phyloP scores from a whole-genome alignment of 37 sponge, comb jelly and placozoan genomes.

The Axinella damicornis region DNA sequence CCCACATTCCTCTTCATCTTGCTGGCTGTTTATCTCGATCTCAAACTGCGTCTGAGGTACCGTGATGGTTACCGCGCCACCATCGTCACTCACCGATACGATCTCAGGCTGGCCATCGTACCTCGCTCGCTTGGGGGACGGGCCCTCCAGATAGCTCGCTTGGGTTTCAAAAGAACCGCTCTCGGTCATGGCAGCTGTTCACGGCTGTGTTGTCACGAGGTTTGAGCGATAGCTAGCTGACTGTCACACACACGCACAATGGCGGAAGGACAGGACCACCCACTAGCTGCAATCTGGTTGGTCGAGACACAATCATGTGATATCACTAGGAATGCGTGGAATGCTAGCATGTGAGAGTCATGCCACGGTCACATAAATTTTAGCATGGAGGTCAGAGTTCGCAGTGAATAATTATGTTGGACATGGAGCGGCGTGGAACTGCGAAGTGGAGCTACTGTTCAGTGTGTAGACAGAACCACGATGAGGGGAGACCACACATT shows the following conservation, averaged over 20 bases:
- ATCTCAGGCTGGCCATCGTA: conserved; percentile 15
- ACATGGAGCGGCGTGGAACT: background rate
- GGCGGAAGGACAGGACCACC: conserved; percentile 4
- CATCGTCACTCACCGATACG: conserved; percentile 4
- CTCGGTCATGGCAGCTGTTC: conserved; percentile 26
- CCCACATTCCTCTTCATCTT: conserved; percentile 15
- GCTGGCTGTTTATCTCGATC: conserved; percentile 65
- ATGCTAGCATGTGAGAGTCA: background rate
- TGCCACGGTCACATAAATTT: background rate
- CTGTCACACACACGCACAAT: conserved; percentile 34
- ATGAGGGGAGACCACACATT: conserved; percentile 76
- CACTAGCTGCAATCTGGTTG: conserved; percentile 5
- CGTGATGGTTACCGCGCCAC: conserved; percentile 34
- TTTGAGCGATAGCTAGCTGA: conserved; percentile 21
- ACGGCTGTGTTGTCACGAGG: conserved; percentile 16
- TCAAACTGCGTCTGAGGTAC: conserved; percentile 70
- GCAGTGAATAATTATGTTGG: no score
- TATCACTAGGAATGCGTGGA: background rate
- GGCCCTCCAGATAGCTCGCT: background rate
- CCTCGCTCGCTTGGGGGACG: conserved; percentile 38
- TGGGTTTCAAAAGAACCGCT: conserved; percentile 43
- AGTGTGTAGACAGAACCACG: conserved; percentile 73
- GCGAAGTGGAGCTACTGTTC: conserved; percentile 40
- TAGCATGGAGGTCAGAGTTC: conserved; percentile 31
- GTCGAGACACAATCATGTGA: conserved; percentile 15